These are phyloP conservation scores for Caenorhabditis afra DNA, from an alignment of 2,888 invertebrate species.

Conservation along the genomic window DNA sequence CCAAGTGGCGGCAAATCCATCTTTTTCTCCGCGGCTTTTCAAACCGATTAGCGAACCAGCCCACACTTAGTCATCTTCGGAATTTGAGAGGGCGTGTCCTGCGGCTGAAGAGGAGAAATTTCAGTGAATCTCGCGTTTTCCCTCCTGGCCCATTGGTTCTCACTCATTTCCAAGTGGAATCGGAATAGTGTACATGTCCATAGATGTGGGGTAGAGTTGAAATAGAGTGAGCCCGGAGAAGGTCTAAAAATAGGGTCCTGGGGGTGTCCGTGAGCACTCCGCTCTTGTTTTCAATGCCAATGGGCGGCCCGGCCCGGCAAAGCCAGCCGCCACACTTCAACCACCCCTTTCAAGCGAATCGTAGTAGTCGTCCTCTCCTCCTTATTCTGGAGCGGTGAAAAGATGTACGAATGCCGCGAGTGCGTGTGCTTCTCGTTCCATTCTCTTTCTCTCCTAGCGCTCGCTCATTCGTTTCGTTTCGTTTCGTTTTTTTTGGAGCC, in stretches of 20 bases:
- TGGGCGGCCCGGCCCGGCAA: background rate
- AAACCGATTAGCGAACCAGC: background rate
- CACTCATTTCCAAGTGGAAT: background rate
- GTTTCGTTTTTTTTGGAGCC: conserved; percentile 17
- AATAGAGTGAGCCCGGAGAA: background rate
- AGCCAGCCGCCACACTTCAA: conserved; percentile 19
- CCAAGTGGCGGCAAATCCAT: background rate
- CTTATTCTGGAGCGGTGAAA: too few relatives aligned
- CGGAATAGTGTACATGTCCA: background rate
- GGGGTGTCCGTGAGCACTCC: background rate
- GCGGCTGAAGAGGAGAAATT: too few relatives aligned
- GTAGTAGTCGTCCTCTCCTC: conserved; percentile 5
- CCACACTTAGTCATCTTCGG: conserved; percentile 1
- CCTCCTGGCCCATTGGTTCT: background rate
- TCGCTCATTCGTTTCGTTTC: conserved; percentile 19
- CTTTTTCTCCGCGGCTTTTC: background rate
- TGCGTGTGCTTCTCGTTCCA: background rate
- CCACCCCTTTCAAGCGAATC: background rate
- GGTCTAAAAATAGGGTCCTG: conserved; percentile 26
- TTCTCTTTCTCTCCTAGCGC: conserved; percentile 3
- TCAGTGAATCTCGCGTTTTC: background rate
- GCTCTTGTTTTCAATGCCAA: conserved; percentile 43
- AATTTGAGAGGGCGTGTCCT: background rate
- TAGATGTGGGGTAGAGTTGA: conserved; percentile 6
- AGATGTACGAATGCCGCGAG: background rate